phyloP scores from a whole-genome alignment of 2,888 invertebrate genomes.

The Gonocerus acuteangulatus region DNA sequence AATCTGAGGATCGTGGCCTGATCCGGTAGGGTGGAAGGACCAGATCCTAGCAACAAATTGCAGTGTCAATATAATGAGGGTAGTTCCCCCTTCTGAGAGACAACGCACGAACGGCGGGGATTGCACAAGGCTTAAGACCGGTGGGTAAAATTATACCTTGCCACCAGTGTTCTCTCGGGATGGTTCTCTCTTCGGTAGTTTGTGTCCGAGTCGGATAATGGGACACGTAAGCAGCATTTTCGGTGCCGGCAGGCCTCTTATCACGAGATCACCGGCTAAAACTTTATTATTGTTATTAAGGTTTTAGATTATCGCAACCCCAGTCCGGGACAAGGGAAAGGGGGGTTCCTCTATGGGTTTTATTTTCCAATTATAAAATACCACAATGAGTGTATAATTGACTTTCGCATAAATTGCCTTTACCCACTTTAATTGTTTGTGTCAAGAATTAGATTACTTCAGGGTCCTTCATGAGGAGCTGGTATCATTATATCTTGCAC shows the following conservation, averaged over 20 bases:
- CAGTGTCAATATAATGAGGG: conserved; percentile 35
- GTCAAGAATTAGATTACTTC: too few relatives aligned
- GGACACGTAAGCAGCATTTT: conserved; percentile 20
- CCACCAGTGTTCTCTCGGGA: neutral
- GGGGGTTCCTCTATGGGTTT: neutral
- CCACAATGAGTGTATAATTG: too few relatives aligned
- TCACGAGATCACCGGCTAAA: conserved; percentile 13
- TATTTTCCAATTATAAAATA: neutral
- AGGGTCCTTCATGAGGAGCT: too few relatives aligned
- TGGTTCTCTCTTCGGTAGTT: conserved; percentile 5
- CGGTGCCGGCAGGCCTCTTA: conserved; percentile 7
- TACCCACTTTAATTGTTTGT: too few relatives aligned
- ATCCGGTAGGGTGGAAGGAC: neutral
- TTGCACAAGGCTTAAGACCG: conserved; percentile 22
- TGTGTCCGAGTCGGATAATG: conserved; percentile 1
- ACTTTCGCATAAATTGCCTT: too few relatives aligned
- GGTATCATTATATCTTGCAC: too few relatives aligned
- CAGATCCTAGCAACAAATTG: conserved; percentile 26
- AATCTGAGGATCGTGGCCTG: conserved; percentile 20
- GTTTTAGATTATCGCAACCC: conserved; percentile 1
- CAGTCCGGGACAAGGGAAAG: neutral
- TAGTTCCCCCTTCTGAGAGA: conserved; percentile 11
- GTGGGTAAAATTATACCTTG: conserved; percentile 21
- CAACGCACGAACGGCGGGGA: conserved; percentile 11
- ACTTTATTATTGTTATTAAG: conserved; percentile 20